Conservation (phyloP, 1,140 invertebrate genomes). For the Elysia chlorotica region DNA sequence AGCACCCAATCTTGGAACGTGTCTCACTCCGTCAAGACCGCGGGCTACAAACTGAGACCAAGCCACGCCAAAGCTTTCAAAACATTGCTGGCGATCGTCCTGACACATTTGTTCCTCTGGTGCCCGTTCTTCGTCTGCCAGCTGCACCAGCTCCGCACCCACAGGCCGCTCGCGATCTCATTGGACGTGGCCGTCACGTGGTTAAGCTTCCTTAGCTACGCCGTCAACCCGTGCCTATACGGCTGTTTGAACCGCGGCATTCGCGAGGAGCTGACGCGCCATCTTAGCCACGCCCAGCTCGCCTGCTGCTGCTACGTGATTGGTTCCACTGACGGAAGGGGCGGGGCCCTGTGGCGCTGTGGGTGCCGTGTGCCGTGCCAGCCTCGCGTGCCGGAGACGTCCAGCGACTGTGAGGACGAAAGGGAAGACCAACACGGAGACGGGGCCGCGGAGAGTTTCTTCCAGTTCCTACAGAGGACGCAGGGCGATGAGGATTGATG, state of each 20-base stretch:
- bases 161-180: not conserved
- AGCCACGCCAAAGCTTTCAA: conserved; percentile 25
- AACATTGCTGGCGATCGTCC: conserved; percentile 26
- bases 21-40: no score
- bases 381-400: no score
- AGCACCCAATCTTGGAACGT: no score
- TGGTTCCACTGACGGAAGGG: not conserved
- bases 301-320: not conserved
- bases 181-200: conserved; percentile 15
- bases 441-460: conserved; percentile 14
- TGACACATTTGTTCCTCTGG: conserved; percentile 22
- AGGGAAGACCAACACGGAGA: not conserved
- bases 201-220: conserved; percentile 26
- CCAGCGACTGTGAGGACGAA: not conserved
- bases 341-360: not conserved
- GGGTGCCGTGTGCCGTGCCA: not conserved
- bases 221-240: conserved; percentile 29
- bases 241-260: conserved; percentile 28
- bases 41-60: not conserved
- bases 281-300: not conserved
- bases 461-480: conserved; percentile 24
- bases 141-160: not conserved
- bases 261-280: conserved; percentile 17
- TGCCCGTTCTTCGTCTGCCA: conserved; percentile 25
- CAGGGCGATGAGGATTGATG: conserved; percentile 11